Conservation (phyloP, 2,888 invertebrate species). For the Campopleginae sp. region DNA sequence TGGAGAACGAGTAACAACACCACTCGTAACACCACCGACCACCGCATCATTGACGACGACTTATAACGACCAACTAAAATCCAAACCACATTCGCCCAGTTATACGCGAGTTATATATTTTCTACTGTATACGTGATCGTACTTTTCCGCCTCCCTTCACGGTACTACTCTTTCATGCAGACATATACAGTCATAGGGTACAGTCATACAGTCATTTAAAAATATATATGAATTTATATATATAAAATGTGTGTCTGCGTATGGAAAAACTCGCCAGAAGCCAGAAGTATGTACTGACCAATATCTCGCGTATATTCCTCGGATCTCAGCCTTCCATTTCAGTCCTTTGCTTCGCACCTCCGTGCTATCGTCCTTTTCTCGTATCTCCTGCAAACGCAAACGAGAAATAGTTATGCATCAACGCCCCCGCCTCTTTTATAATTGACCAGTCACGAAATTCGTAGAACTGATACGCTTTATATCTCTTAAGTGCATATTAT, state of each 20-base stretch:
- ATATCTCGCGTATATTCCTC: slow-evolving; percentile 31
- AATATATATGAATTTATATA: not conserved
- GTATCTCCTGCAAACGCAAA: slow-evolving; percentile 65
- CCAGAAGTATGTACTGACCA: slow-evolving; percentile 26
- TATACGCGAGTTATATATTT: slow-evolving; percentile 28
- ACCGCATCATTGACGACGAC: slow-evolving; percentile 73
- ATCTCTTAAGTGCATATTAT: slow-evolving; percentile 32
- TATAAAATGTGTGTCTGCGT: not conserved
- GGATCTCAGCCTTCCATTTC: slow-evolving; percentile 42
- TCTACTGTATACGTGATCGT: slow-evolving; percentile 41
- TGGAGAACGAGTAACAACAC: slow-evolving; percentile 71
- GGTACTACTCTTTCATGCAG: slow-evolving; percentile 28
- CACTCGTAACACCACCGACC: slow-evolving; percentile 74
- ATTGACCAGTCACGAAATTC: slow-evolving; percentile 65
- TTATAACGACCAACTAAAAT: slow-evolving; percentile 49
- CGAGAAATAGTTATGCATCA: slow-evolving; percentile 64
- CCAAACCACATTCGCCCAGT: slow-evolving; percentile 27
- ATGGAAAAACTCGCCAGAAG: slow-evolving; percentile 27
- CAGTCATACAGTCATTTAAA: slow-evolving; percentile 5
- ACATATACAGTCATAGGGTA: not conserved
- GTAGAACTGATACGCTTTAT: slow-evolving; percentile 55
- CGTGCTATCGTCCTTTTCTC: slow-evolving; percentile 57
- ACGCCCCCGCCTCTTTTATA: slow-evolving; percentile 58
- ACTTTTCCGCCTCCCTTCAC: slow-evolving; percentile 53
- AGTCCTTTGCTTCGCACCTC: slow-evolving; percentile 15